Evolutionary conservation across 2,113 vertebrate species (phyloP).

Genomic region (Nibea coibor): DNA sequence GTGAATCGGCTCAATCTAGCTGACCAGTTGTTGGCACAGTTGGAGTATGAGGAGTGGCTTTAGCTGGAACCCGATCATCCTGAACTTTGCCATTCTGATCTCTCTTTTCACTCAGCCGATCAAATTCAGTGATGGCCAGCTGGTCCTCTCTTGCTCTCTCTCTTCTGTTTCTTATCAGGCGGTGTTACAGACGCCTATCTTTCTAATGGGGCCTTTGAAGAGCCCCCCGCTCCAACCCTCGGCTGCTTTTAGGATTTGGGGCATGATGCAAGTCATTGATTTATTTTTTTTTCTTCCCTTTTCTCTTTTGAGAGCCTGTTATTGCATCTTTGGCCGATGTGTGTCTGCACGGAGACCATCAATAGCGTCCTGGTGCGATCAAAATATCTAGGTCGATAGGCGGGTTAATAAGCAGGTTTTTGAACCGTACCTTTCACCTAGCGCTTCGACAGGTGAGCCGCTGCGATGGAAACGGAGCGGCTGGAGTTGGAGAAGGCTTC

Average conservation of each 20-base stretch:
- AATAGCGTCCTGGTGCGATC: slow-evolving; percentile 68
- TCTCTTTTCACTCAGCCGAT: slow-evolving; percentile 62
- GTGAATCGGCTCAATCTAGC: slow-evolving; percentile 3
- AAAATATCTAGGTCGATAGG: slow-evolving; percentile 67
- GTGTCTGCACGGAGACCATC: slow-evolving; percentile 64
- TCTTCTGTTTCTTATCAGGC: slow-evolving; percentile 61
- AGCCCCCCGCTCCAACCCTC: slow-evolving; percentile 1
- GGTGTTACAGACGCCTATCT: slow-evolving; percentile 59
- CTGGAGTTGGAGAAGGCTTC: slow-evolving; percentile 49
- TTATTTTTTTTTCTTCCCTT: slow-evolving; percentile 6
- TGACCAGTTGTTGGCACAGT: slow-evolving; percentile 37
- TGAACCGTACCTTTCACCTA: slow-evolving; percentile 48
- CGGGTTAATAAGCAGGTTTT: slow-evolving; percentile 72
- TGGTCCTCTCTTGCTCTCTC: slow-evolving; percentile 41
- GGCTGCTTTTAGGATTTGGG: slow-evolving; percentile 68
- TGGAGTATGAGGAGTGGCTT: slow-evolving; percentile 8
- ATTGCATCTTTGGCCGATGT: slow-evolving; percentile 74
- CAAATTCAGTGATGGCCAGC: slow-evolving; percentile 66
- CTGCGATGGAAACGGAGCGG: slow-evolving; percentile 40
- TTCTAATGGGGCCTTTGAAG: slow-evolving; percentile 70
- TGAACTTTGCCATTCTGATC: slow-evolving; percentile 64
- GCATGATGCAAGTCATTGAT: slow-evolving; percentile 77
- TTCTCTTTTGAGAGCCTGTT: slow-evolving; percentile 66
- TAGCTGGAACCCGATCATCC: slow-evolving; percentile 60
- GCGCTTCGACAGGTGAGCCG: slow-evolving; percentile 58